A percentile compares a stretch with the other conserved stretches of the same genome.
Conservation (phyloP, 1,140 invertebrate genomes). For the Nebria ingens region DNA sequence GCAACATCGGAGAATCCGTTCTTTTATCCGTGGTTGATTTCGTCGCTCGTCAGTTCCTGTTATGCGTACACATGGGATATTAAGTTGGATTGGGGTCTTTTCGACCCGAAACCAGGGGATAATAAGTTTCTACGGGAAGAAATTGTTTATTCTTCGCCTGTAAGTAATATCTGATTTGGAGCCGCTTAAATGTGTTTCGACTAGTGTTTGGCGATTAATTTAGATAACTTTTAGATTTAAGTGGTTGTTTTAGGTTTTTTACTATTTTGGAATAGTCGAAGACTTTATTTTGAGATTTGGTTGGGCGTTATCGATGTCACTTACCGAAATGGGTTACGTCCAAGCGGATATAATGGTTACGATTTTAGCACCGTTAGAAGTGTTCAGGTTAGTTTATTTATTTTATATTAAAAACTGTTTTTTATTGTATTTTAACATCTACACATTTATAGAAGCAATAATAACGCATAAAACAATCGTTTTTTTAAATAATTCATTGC, state of each 20-base stretch:
- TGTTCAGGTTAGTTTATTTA: slow-evolving; percentile 68
- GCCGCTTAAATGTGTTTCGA: slow-evolving; percentile 17
- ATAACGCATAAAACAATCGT: slow-evolving; percentile 10
- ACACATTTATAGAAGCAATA: slow-evolving; percentile 13
- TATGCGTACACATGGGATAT: slow-evolving; percentile 83
- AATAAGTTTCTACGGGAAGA: slow-evolving; percentile 59
- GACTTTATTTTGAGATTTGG: slow-evolving; percentile 88
- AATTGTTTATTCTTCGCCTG: slow-evolving; percentile 52
- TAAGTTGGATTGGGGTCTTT: slow-evolving; percentile 88
- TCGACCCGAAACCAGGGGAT: slow-evolving; percentile 70
- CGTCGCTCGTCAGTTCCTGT: slow-evolving; percentile 60
- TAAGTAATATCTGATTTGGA: slow-evolving; percentile 30
- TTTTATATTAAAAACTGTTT: too few species aligned
- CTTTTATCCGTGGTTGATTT: slow-evolving; percentile 59
- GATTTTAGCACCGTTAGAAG: slow-evolving; percentile 84
- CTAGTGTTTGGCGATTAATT: too few species aligned
- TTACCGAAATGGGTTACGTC: slow-evolving; percentile 74
- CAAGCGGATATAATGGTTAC: slow-evolving; percentile 80
- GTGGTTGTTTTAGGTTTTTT: slow-evolving; percentile 27
- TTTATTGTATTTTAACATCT: slow-evolving; percentile 12
- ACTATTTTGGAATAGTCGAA: slow-evolving; percentile 51
- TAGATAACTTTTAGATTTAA: slow-evolving; percentile 10
- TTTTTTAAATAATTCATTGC: slow-evolving; percentile 10
- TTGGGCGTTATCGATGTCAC: slow-evolving; percentile 80
- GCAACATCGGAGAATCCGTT: slow-evolving; percentile 46